Percentiles rank a stretch among this genome's conserved stretches.
Evolutionary conservation across 2,113 vertebrate genomes (phyloP).

Genomic region (Columba livia): DNA sequence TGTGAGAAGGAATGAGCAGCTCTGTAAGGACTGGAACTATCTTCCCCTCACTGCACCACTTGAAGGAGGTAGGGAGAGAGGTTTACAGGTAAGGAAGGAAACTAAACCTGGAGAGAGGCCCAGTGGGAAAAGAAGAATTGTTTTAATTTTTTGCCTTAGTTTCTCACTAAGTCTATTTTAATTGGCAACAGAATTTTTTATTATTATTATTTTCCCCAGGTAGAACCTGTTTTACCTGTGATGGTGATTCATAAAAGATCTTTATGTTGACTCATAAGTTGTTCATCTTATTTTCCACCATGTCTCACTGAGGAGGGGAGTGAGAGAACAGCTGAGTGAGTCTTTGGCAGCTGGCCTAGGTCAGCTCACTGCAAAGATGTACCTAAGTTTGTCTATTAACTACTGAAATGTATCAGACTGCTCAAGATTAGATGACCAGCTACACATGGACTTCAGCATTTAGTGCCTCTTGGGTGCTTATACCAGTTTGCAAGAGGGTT

Average conservation of each 20-base stretch:
- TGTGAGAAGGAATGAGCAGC: background rate
- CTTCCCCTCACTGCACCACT: rapidly evolving
- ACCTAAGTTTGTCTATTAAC: rapidly evolving
- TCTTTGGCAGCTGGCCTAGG: background rate
- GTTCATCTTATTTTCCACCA: background rate
- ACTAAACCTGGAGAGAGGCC: background rate
- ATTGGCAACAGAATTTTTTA: background rate
- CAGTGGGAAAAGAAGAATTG: background rate
- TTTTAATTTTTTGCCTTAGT: rapidly evolving
- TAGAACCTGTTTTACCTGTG: background rate
- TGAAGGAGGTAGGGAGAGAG: rapidly evolving
- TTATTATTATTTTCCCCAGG: background rate
- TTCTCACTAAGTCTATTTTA: background rate
- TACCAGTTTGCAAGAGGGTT: background rate
- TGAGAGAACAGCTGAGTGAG: background rate
- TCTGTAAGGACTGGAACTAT: rapidly evolving
- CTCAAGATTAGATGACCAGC: background rate
- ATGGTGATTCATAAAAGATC: background rate
- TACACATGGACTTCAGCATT: background rate
- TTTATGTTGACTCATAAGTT: background rate
- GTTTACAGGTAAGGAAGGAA: background rate
- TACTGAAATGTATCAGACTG: background rate
- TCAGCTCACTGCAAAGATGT: too few species aligned
- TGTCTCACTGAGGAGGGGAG: background rate
- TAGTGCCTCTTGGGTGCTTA: rapidly evolving